phyloP scores from a whole-genome alignment of 2,797 vertebrate species.

The Coreius guichenoti region DNA sequence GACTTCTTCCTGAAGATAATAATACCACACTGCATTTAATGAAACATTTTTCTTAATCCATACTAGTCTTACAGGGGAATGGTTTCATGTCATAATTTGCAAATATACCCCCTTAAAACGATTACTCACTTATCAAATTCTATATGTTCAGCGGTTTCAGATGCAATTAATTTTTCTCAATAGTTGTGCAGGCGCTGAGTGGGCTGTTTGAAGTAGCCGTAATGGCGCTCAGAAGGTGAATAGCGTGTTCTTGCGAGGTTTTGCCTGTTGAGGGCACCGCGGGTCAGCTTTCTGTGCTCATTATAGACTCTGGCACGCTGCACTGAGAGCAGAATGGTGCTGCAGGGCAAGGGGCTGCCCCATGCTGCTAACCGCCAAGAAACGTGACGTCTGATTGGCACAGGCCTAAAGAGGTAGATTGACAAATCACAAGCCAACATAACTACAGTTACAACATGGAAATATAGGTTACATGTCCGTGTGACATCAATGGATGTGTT shows the following conservation, averaged over 20 bases:
- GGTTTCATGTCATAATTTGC: slow-evolving; percentile 13
- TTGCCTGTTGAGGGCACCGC: slow-evolving; percentile 74
- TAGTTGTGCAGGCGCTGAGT: slow-evolving; percentile 77
- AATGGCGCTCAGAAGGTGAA: slow-evolving; percentile 67
- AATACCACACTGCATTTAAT: slow-evolving; percentile 8
- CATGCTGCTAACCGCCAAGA: slow-evolving; percentile 75
- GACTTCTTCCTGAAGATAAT: slow-evolving; percentile 2
- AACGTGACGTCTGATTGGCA: slow-evolving; percentile 66
- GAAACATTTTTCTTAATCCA: neutral
- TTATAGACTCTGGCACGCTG: slow-evolving; percentile 66
- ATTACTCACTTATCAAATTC: neutral
- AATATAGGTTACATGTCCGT: neutral
- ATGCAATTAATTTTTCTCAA: slow-evolving; percentile 59
- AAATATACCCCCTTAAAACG: neutral
- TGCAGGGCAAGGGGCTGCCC: slow-evolving; percentile 67
- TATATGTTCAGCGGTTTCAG: slow-evolving; percentile 19
- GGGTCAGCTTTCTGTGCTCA: slow-evolving; percentile 73
- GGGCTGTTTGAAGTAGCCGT: slow-evolving; percentile 78
- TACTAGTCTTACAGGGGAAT: slow-evolving; percentile 16
- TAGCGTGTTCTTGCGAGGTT: slow-evolving; percentile 72
- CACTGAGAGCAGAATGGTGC: slow-evolving; percentile 61
- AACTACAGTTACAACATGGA: slow-evolving; percentile 7
- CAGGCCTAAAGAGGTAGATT: slow-evolving; percentile 67
- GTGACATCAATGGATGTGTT: neutral
- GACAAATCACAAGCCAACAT: slow-evolving; percentile 5